phyloP scores from a whole-genome alignment of 2,888 invertebrate species.

The Tenthredo distinguenda region DNA sequence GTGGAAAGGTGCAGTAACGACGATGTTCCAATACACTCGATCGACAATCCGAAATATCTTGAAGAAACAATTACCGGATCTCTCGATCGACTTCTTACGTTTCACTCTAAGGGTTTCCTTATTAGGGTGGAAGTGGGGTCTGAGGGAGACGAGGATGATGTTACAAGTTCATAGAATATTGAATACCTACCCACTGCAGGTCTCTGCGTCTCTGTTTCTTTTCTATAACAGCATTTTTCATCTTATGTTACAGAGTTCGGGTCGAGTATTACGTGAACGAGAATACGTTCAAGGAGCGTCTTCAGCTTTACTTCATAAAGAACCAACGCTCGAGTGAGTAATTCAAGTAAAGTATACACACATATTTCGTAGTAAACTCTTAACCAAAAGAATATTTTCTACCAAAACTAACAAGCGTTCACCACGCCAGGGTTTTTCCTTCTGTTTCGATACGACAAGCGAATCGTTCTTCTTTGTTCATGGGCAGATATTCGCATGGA shows the following conservation, averaged over 20 bases:
- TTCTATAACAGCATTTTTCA: neutral
- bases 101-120: neutral
- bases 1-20: neutral
- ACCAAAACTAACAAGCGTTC: neutral
- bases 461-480: neutral
- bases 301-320: conserved; percentile 99
- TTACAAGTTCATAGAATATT: neutral
- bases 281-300: conserved; percentile 98
- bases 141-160: neutral
- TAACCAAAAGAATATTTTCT: neutral
- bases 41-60: neutral
- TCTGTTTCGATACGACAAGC: neutral
- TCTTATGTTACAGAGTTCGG: conserved; percentile 92
- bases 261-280: conserved; percentile 99
- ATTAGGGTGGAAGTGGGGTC: neutral
- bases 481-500: neutral
- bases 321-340: conserved; percentile 99
- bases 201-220: neutral
- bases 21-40: neutral
- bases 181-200: neutral
- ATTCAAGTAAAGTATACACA: conserved; percentile 23
- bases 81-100: neutral
- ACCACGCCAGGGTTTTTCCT: neutral
- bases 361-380: neutral
- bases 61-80: neutral